Evolutionary conservation across 1,140 invertebrate genomes (phyloP), one percentile per base, ranked within the genome.

Genomic region (Bilobella aurantiaca): DNA sequence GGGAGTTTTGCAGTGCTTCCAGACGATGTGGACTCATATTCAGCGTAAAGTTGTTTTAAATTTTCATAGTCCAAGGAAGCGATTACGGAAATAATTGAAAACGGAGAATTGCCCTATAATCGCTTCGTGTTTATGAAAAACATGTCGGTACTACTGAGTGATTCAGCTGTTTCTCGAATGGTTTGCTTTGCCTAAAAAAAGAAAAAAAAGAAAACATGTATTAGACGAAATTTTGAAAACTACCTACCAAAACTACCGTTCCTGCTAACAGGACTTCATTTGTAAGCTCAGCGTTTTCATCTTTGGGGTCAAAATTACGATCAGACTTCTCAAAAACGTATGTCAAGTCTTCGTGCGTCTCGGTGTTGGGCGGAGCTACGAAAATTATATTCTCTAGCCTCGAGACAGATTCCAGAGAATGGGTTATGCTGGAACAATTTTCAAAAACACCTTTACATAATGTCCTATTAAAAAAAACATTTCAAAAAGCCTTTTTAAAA

Each of bases 241-340:
- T 47, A 1, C 31, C 27, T 63, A 72, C 70, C 29, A 63, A 31
- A 27, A 63, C 47, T 27, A 56, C 31, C 3, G 63, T 67, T 62
- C 62, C 56, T 18, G 66, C 69, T 30, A 68, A 63, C 12, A 66
- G 30, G 5, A n/a, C 30, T 62, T 30, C 25, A 34, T 62, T 58
- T 37, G 56, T 64, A 1, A 72, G 31, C 23, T 72, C 71, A 2
- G 34, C 32, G 18, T 47, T 57, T 37, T 72, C 71, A 28, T 72
- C 71, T 46, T 72, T 68, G 27, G 71, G 56, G 42, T 72, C 71
- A 53, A 5, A 5, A n/a, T 37, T 68, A 5, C 34, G 47, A 37
- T 72, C 71, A 64, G 57, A 60, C 58, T 72, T 68, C 28, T 72
- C 71, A 62, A 72, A 72, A n/a, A 70, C 63, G 30, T 47, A 72